Evolutionary conservation across 2,113 vertebrate species (phyloP), one percentile per base, ranked within the genome.

Genomic region (Corydoras maculifer): DNA sequence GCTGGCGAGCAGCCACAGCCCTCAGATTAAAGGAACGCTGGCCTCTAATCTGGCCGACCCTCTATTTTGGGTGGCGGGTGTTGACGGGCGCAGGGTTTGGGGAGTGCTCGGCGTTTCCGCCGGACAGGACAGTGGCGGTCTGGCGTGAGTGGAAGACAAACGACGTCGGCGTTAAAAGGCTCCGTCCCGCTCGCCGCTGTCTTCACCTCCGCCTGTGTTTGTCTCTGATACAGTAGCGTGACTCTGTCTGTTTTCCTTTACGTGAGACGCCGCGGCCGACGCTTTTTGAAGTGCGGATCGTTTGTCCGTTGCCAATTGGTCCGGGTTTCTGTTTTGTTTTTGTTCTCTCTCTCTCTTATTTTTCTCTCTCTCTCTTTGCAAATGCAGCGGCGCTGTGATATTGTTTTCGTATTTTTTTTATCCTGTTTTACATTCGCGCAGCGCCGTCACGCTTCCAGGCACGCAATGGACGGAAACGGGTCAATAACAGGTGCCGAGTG

Each of bases 401-500:
- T 31, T 72, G 65, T 78, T 73, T 76, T 63, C n/a, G 14, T 77
- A 35, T 76, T 58, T 72, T 68, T 18, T 78, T 75, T 67, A 80
- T 80, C 80, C 72, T 72, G 74, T 78, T 75, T 67, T 68, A 73
- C 74, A 50, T 66, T 50, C 58, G 61, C 62, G 63, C 15, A 31
- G 30, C 11, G 8, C 35, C 71, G 70, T 78, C 73, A 35, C 13
- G 76, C 65, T 72, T 70, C 29, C 55, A 78, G 72, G 63, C 74
- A 80, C 72, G 78, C 73, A 78, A 78, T 75, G 61, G 78, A 51
- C 48, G 81, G 81, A 82, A 82, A 68, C 69, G 9, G 50, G 65
- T 68, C 67, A 69, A 73, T 72, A 82, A 80, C 72, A 69, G 76
- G 76, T 77, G 81, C 49, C 61, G 68, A 82, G 76, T 75, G 81